phyloP scores from a whole-genome alignment of 1,140 invertebrate species.

The Pectinophora gossypiella region DNA sequence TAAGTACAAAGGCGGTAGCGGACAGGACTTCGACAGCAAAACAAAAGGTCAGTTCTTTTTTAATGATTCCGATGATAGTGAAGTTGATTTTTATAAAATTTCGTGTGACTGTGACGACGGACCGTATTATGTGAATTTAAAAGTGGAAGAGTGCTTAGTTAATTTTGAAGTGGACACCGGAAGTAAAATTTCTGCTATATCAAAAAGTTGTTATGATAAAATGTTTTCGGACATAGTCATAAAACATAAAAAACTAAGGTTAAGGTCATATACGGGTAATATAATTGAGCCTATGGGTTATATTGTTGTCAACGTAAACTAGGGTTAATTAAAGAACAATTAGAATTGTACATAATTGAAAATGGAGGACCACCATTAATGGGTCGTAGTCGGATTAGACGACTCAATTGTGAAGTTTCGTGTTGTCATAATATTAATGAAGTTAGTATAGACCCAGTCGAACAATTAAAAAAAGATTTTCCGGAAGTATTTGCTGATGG shows the following conservation, averaged over 20 bases:
- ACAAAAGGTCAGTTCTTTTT: slow-evolving; percentile 10
- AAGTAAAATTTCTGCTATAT: slow-evolving; percentile 20
- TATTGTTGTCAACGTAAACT: slow-evolving; percentile 13
- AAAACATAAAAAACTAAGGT: slow-evolving; percentile 1
- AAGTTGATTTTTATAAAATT: slow-evolving; percentile 9
- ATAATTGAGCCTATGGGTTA: slow-evolving; percentile 14
- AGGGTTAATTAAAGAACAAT: not conserved
- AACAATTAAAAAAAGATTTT: slow-evolving; percentile 12
- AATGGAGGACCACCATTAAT: slow-evolving; percentile 21
- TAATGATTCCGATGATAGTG: slow-evolving; percentile 9
- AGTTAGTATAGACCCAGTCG: not conserved
- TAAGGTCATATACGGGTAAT: slow-evolving; percentile 14
- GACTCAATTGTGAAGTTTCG: slow-evolving; percentile 8
- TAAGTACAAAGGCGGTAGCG: not conserved
- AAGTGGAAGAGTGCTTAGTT: not conserved
- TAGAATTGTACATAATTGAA: slow-evolving; percentile 19
- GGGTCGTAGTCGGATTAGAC: slow-evolving; percentile 18
- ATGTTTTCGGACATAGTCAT: slow-evolving; percentile 9
- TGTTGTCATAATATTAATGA: slow-evolving; percentile 7
- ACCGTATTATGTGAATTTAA: slow-evolving; percentile 10
- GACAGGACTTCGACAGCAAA: not conserved
- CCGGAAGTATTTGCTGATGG: slow-evolving; percentile 20
- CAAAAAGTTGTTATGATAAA: slow-evolving; percentile 13
- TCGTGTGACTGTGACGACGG: not conserved
- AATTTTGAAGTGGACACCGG: slow-evolving; percentile 16